Base-by-base conservation (phyloP, 1,140 invertebrate species). In the Megalonaias nervosa region DNA sequence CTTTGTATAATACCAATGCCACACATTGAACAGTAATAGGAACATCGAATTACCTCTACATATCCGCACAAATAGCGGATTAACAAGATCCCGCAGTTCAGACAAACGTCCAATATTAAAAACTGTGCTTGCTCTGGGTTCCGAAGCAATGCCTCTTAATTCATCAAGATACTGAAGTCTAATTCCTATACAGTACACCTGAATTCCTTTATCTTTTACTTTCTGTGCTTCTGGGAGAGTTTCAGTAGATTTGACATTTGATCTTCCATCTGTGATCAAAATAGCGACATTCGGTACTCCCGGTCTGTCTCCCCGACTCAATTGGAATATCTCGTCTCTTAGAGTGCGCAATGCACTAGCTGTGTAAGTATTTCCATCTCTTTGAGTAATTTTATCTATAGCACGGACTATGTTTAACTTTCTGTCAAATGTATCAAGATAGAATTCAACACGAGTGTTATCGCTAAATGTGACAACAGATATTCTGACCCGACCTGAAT, bases 191-290 rank as follows among this genome's bases (percentile, higher is more conserved):
- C 79, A 82, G 74, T 82, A 86, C 15, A 87, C 67, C 15, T 69
- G 64, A 21, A 84, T 81, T 38, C 83, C 82, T 15, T 62, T 67
- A 16, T 80, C 21, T 67, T 73, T 70, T 1, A 74, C 66, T 57
- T 17, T 14, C 21, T 60, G 14, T 48, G 78, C 77, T 60, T 83
- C 75, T 48, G 68, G 56, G 6, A 74, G 17, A 23, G 72, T 78
- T 56, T 64, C 65, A 17, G 4, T 48, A 11, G 71, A 31, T 31
- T 80, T 68, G 1, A 82, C 56, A 58, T 82, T 82, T 21, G 81
- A 31, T 38, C 69, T 64, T 48, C 86, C 85, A 74, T 89, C 88
- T 0, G 88, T 88, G 48, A 89, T 83, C 23, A 89, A 62, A 26
- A 88, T 77, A 15, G 82, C 77, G 15, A 81, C 82, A 71, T 89